phyloP scores from a whole-genome alignment of 2,888 invertebrate genomes.

The Eupithecia abbreviata region DNA sequence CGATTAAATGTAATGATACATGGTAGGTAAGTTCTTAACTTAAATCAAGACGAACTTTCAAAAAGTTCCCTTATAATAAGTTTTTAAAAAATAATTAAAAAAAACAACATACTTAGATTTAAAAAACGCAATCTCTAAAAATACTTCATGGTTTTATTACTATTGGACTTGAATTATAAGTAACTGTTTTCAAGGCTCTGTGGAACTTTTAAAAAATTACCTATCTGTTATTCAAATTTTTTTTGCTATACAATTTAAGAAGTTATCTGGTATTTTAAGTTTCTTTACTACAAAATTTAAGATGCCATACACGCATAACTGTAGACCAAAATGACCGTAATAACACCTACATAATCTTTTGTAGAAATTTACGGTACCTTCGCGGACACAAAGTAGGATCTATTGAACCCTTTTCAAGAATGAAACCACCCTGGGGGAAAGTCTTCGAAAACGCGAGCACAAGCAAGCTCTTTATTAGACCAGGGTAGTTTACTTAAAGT shows the following conservation, averaged over 20 bases:
- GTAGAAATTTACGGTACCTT: constrained; percentile 13
- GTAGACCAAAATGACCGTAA: not conserved
- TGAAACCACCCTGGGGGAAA: constrained; percentile 49
- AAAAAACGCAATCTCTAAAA: not conserved
- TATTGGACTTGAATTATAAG: not conserved
- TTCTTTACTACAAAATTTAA: not conserved
- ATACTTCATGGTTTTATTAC: not conserved
- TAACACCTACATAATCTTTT: constrained; percentile 8
- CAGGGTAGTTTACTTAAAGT: not conserved
- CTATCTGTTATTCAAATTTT: not conserved
- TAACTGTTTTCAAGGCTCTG: too few species aligned
- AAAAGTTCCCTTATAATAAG: too few species aligned
- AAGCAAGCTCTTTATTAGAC: constrained; percentile 48
- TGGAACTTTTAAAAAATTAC: too few species aligned
- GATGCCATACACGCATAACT: not conserved
- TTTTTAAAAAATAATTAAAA: too few species aligned
- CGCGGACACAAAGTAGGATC: constrained; percentile 21
- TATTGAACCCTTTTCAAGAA: constrained; percentile 52
- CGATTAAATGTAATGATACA: not conserved
- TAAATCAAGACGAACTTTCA: too few species aligned
- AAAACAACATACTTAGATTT: too few species aligned
- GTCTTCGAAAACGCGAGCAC: constrained; percentile 47
- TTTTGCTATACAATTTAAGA: not conserved
- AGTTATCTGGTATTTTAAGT: not conserved
- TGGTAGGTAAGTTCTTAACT: too few species aligned